Conservation (phyloP, 2,888 invertebrate species). For the Acanthococcus lagerstroemiae region DNA sequence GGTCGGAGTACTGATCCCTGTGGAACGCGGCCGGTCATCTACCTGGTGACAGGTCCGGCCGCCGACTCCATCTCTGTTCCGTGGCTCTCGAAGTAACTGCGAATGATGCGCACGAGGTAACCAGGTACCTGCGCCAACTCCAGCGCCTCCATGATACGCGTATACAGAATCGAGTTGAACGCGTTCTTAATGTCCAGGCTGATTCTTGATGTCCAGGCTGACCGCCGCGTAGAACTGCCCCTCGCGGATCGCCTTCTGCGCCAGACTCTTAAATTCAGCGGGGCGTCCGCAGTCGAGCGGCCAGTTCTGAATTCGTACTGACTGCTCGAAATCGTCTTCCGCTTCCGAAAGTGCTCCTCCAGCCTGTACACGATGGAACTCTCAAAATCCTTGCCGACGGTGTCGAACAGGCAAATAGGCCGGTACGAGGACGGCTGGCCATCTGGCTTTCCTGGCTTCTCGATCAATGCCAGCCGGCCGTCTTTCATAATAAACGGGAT, state of each 20-base stretch:
- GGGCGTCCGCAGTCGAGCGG: background rate
- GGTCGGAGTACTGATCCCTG: background rate
- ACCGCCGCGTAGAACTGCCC: background rate
- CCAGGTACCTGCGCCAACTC: background rate
- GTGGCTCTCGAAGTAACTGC: no score
- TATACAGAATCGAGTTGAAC: background rate
- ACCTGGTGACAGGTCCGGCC: background rate
- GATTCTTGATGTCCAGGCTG: background rate
- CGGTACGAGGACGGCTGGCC: background rate
- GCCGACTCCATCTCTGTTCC: background rate
- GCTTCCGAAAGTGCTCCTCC: no score
- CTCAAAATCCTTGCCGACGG: background rate
- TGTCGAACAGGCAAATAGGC: background rate
- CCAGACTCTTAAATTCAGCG: background rate
- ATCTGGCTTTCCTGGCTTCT: no score
- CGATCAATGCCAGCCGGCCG: no score
- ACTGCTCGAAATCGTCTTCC: background rate
- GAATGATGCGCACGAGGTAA: background rate
- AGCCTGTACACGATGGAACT: background rate
- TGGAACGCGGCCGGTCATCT: no score
- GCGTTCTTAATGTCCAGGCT: background rate
- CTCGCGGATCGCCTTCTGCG: background rate
- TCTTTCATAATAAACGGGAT: no score
- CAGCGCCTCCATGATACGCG: background rate
- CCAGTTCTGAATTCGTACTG: background rate